These are phyloP conservation scores for Amblyteles armatorius DNA, from an alignment of 2,888 invertebrate genomes.

Conservation along the genomic window DNA sequence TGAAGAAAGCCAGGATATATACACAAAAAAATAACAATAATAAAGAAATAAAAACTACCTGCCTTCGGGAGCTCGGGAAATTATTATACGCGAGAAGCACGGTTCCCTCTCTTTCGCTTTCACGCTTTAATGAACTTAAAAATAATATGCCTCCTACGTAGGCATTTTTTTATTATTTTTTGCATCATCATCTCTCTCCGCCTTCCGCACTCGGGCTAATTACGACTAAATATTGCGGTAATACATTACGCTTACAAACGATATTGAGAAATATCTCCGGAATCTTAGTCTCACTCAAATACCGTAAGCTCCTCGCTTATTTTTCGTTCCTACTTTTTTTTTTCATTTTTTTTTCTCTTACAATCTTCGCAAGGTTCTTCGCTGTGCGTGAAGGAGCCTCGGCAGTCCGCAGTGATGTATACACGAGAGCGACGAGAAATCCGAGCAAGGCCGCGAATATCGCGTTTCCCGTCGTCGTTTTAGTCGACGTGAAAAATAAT, in stretches of 20 bases:
- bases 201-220: slow-evolving; percentile 49
- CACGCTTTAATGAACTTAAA: slow-evolving; percentile 43
- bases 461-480: slow-evolving; percentile 73
- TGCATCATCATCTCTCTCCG: background rate
- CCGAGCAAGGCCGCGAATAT: slow-evolving; percentile 71
- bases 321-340: background rate
- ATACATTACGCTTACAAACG: slow-evolving; percentile 51
- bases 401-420: slow-evolving; percentile 36
- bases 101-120: slow-evolving; percentile 1
- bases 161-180: slow-evolving; percentile 3
- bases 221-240: slow-evolving; percentile 21
- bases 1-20: slow-evolving; percentile 23
- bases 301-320: background rate
- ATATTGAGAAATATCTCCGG: slow-evolving; percentile 57
- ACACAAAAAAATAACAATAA: background rate
- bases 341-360: background rate
- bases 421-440: slow-evolving; percentile 66
- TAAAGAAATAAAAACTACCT: background rate
- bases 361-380: background rate
- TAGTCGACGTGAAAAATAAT: slow-evolving; percentile 78
- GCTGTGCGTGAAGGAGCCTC: slow-evolving; percentile 7
- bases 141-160: slow-evolving; percentile 31
- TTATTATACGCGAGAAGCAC: slow-evolving; percentile 23
- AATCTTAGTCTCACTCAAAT: slow-evolving; percentile 35
- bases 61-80: slow-evolving; percentile 15